phyloP scores from a whole-genome alignment of 2,797 vertebrate species.

The Nothura maculosa region DNA sequence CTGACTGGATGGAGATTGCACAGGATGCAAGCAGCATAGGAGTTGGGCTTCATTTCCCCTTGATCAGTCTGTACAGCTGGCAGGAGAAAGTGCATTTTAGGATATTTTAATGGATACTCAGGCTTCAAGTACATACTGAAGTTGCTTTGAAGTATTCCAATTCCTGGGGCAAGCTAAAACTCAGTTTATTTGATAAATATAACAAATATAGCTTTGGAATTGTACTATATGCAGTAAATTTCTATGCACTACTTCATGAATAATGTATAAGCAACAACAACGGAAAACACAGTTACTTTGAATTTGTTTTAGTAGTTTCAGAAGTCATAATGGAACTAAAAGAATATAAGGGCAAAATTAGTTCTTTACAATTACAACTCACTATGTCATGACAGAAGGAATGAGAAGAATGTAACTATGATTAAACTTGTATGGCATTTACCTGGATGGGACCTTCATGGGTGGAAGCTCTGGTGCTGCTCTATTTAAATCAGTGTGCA shows the following conservation, averaged over 20 bases:
- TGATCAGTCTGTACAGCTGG: neutral
- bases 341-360: neutral
- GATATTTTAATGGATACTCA: neutral
- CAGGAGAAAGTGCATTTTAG: neutral
- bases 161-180: neutral
- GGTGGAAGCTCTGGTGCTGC: neutral
- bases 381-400: neutral
- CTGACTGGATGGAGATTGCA: neutral
- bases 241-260: neutral
- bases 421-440: fast-evolving
- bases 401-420: neutral
- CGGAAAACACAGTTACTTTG: neutral
- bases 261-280: neutral
- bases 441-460: neutral
- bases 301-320: neutral
- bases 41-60: neutral
- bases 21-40: neutral
- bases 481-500: neutral
- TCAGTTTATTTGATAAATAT: neutral
- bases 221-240: neutral
- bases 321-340: neutral
- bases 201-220: neutral
- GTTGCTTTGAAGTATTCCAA: neutral
- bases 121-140: neutral
- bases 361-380: neutral